These are phyloP conservation scores for Physeter macrocephalus DNA, from an alignment of 2,113 vertebrate species.

Conservation along the genomic window DNA sequence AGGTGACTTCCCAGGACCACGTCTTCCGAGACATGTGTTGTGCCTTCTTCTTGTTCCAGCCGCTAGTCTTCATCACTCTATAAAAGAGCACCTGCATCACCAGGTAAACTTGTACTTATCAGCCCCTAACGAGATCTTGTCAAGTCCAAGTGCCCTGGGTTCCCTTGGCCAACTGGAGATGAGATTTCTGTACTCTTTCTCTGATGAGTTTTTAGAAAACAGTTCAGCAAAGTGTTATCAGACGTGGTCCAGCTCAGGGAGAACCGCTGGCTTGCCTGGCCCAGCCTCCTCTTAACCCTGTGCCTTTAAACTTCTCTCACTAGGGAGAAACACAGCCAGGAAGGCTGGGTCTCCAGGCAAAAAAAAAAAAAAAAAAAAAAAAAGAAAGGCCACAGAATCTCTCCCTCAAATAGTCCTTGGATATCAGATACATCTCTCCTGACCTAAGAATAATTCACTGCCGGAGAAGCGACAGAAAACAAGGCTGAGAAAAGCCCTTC, in stretches of 20 bases:
- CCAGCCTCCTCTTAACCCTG: not conserved
- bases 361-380: not conserved
- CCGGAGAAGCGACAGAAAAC: not conserved
- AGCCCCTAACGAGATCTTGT: not conserved
- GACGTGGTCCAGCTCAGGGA: not conserved
- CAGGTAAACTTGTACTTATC: not conserved
- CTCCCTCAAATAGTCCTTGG: not conserved
- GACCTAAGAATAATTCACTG: not conserved
- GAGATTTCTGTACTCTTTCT: not conserved
- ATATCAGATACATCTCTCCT: not conserved
- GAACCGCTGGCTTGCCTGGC: not conserved
- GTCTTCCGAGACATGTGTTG: not conserved
- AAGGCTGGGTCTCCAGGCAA: not conserved
- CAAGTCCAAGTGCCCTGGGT: not conserved
- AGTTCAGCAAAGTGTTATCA: not conserved
- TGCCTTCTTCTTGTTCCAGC: not conserved
- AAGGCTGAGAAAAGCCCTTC: not conserved
- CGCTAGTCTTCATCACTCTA: not conserved
- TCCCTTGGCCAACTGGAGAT: not conserved
- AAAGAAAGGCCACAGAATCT: not conserved
- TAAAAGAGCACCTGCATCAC: not conserved
- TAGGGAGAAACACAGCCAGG: not conserved
- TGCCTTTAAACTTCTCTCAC: not conserved
- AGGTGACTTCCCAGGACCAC: not conserved
- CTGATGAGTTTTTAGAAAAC: not conserved